Base-by-base conservation (phyloP, 2,797 vertebrate species). In the Arrhamphus sclerolepis region DNA sequence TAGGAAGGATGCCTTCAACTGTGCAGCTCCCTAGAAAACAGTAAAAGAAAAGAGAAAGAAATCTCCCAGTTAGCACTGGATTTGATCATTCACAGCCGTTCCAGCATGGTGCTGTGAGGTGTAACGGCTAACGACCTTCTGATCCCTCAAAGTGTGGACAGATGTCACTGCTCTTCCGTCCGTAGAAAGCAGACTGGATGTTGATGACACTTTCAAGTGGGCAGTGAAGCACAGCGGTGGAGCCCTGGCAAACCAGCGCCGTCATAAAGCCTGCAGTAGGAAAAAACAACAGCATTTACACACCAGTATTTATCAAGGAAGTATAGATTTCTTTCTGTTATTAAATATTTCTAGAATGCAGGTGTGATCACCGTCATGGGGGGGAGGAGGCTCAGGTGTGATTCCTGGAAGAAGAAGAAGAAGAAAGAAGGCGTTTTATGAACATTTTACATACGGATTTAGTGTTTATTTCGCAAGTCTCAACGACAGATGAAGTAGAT, bases 131-230 rank as follows among this genome's bases (percentile, higher is more conserved):
- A 59, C 44, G 65, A 62, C 77, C 80, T 76, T 58, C 61, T 9
- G 84, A 62, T 28, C 74, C 87, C 0, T 46, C 78, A 16, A 69
- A 34, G 18, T 82, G 77, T 1, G 91, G 87, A 77, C 93, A 94
- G 81, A 92, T 87, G 18, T 79, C 79, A 0, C 51, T 58, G 4
- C 46, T 87, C 18, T 73, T 81, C 2, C 92, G 87, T 13, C 93
- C 92, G 0, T 59, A 93, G 87, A 94, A 93, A 50, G 89, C 93
- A 0, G 93, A 92, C 71, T 91, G 88, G 63, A 94, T 84, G 84
- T 92, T 92, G n/a, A 94, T 92, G 0, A 92, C 89, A 13, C 93
- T 94, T 46, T 91, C 85, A 0, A 19, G 2, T 1, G 89, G 80
- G 69, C 93, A 94, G 66, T 92, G 91, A 41, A 93, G 80, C 42